Conservation (phyloP, 30 jellyfish, hydroid and myxozoan species). For the Hydra vulgaris region DNA sequence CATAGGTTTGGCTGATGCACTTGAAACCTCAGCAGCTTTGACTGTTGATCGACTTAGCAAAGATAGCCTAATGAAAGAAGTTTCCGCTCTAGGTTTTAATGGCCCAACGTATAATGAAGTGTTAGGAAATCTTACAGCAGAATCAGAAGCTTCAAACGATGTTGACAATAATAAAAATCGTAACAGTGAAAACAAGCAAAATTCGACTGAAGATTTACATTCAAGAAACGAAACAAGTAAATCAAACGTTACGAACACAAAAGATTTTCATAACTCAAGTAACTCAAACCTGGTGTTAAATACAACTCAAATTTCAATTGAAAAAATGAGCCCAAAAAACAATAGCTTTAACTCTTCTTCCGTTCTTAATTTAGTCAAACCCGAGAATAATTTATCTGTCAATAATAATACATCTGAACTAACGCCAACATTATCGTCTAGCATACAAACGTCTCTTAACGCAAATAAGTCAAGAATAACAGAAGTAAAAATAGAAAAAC, state of each 20-base stretch:
- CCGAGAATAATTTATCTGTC: neutral
- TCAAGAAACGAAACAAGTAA: no score
- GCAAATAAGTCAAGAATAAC: neutral
- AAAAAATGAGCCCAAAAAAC: neutral
- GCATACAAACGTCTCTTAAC: neutral
- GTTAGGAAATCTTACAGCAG: neutral
- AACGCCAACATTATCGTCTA: neutral
- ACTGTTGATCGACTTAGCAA: neutral
- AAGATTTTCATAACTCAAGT: neutral
- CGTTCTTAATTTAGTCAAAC: neutral
- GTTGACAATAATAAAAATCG: neutral
- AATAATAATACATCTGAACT: no score
- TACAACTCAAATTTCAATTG: neutral
- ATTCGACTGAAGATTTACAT: no score
- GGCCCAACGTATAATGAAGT: neutral
- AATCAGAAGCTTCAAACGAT: neutral
- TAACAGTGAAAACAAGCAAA: neutral
- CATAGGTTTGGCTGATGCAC: neutral
- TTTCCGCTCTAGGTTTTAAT: neutral
- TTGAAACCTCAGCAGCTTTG: neutral
- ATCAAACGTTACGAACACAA: neutral
- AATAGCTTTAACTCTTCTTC: neutral
- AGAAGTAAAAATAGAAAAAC: neutral
- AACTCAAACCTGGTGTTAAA: neutral
- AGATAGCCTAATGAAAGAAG: neutral